A percentile compares a stretch with the other conserved stretches of the same genome.
Evolutionary conservation across 1,140 invertebrate genomes (phyloP).

Genomic region (Sinella curviseta): DNA sequence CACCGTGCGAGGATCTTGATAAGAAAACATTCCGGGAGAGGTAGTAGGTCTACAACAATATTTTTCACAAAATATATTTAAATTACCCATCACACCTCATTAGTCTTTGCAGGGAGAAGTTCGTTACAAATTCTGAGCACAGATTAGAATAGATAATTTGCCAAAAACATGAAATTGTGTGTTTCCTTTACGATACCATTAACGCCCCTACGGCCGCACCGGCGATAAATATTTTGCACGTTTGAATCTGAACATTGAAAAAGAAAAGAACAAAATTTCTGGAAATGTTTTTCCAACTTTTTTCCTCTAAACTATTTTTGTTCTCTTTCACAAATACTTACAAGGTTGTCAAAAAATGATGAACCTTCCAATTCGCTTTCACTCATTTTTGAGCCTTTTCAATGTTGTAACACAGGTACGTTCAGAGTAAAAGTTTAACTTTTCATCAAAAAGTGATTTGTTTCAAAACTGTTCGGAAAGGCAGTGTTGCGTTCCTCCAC

Average conservation of each 20-base stretch:
- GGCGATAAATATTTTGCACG: constrained; percentile 3
- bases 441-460: no score
- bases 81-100: background rate
- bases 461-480: no score
- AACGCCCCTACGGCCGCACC: background rate
- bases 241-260: no score
- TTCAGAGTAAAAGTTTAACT: no score
- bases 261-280: constrained; percentile 6
- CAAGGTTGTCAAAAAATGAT: constrained; percentile 2
- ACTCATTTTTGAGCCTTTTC: background rate
- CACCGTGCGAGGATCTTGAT: background rate
- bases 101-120: background rate
- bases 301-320: background rate
- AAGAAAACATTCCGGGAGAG: background rate
- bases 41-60: constrained; percentile 13
- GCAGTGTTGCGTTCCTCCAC: background rate
- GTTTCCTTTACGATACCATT: constrained; percentile 12
- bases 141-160: no score
- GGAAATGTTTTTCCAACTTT: background rate
- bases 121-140: no score
- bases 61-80: background rate
- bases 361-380: background rate
- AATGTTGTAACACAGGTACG: background rate
- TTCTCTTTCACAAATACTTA: background rate
- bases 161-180: background rate